Base-by-base conservation (phyloP, 1,140 invertebrate species). In the Neodiprion fabricii region DNA sequence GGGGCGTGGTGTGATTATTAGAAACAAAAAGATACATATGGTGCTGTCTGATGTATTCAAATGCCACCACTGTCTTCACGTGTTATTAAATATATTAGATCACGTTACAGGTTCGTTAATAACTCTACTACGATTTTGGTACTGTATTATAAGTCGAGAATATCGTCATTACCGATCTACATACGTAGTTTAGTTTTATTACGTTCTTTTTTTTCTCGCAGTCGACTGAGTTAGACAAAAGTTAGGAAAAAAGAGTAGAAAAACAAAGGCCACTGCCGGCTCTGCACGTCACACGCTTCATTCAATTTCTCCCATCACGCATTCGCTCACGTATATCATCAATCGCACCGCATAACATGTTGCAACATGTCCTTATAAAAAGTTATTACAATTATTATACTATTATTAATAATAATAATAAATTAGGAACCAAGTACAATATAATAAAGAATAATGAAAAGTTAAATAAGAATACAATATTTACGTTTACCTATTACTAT, bases 371-470 rank as follows among this genome's bases (percentile, higher is more conserved):
- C 67, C 77, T 79, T 81, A 77, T 66, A 74, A 70, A 78, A 77
- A 75, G 74, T 78, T 61, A 74, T 78, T 77, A 75, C 76, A 77
- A 80, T 79, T 78, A 73, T 71, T 74, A 80, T 75, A 73, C 76
- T 79, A 76, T 79, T 81, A 77, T 7, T 61, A 61, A 7, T 80
- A 82, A 79, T 75, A 83, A 78, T 82, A 86, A 87, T 87, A 87
- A 87, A 86, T 87, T 87, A 87, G 85, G 86, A 87, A 87, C 85
- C 85, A 87, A 83, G 80, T 87, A 87, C 80, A 82, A 85, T 84
- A 71, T 73, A 40, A 84, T 79, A 74, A 86, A 82, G 79, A 81
- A 83, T 83, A 80, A 77, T 77, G 80, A 75, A 75, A 84, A 86
- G 85, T 87, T 85, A 88, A 85, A 86, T 83, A 85, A 77, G 79